These are phyloP conservation scores for Coenonympha glycerion DNA, from an alignment of 2,888 invertebrate genomes.

Conservation along the genomic window DNA sequence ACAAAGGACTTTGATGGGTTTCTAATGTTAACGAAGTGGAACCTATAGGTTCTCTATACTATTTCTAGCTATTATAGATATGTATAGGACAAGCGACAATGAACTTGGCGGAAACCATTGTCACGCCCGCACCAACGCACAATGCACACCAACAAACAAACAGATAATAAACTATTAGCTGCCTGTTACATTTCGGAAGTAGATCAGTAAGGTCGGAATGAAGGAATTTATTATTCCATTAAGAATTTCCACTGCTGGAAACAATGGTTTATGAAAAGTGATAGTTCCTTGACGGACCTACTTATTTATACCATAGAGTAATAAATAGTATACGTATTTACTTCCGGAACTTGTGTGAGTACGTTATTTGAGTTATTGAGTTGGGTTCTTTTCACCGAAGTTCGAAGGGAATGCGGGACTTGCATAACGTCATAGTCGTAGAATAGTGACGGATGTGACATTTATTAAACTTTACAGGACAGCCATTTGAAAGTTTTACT, in stretches of 20 bases:
- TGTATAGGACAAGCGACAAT: slow-evolving; percentile 54
- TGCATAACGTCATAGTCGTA: too few relatives aligned
- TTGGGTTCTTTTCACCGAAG: too few relatives aligned
- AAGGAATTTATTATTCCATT: not conserved
- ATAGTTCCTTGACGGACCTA: too few relatives aligned
- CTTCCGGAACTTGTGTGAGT: too few relatives aligned
- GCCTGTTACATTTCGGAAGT: slow-evolving; percentile 21
- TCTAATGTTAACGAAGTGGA: not conserved
- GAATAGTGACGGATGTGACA: too few relatives aligned
- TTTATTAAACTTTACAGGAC: too few relatives aligned
- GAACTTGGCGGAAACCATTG: slow-evolving; percentile 72
- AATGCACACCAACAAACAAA: slow-evolving; percentile 51
- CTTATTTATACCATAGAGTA: too few relatives aligned
- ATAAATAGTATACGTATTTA: too few relatives aligned
- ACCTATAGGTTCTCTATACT: not conserved
- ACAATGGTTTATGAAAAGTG: not conserved
- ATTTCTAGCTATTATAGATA: slow-evolving; percentile 19
- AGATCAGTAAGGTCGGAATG: slow-evolving; percentile 8
- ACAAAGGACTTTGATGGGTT: not conserved
- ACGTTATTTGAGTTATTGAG: too few relatives aligned
- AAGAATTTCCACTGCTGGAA: not conserved
- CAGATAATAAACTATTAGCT: slow-evolving; percentile 39
- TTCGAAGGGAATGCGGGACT: too few relatives aligned
- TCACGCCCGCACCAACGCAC: slow-evolving; percentile 67
- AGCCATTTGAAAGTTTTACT: too few relatives aligned